Base-by-base conservation (phyloP, 2,888 invertebrate species). In the Lydus trimaculatus region DNA sequence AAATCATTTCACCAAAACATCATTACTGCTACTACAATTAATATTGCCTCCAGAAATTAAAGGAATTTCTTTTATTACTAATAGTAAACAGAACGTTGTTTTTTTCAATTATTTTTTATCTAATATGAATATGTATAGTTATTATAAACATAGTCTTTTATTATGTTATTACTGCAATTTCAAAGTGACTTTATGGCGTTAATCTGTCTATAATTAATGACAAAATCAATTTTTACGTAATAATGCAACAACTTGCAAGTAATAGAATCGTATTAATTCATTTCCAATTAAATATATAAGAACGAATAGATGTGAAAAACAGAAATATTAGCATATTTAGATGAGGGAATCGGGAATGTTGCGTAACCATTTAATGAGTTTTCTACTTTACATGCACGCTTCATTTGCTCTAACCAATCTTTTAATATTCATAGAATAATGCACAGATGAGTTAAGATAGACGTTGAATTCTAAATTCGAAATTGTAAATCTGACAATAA, bases 261-360 rank as follows among this genome's bases (percentile, higher is more conserved):
- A 52, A 56, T 56, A 25, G 56, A 28, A 15, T 56, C 56, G 25
- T 56, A 28, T 56, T 56, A 28, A 28, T 56, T 28, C 56, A 56
- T 56, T 65, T 65, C 61, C 31, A 61, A 65, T 43, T 20, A 67
- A 63, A 58, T 66, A 66, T 66, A 66, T 70, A 74, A 71, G 72
- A 69, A 11, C 59, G 31, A 70, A 59, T 62, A 69, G 72, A 61
- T 65, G 66, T 70, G 63, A 72, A 73, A 72, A 69, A 68, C 63
- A 70, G 58, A 66, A 66, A 67, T 48, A 73, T 73, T 72, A 69
- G 61, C 72, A 70, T 75, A 73, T 72, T 72, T 71, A 72, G 72
- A 75, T 70, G 70, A 72, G 69, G 67, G 60, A 64, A 71, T 70
- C 71, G 69, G 67, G 60, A 64, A 71, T 70, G 69, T 75, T 75